These are phyloP conservation scores for Poecilus cupreus DNA, from an alignment of 2,888 invertebrate species.

Conservation along the genomic window DNA sequence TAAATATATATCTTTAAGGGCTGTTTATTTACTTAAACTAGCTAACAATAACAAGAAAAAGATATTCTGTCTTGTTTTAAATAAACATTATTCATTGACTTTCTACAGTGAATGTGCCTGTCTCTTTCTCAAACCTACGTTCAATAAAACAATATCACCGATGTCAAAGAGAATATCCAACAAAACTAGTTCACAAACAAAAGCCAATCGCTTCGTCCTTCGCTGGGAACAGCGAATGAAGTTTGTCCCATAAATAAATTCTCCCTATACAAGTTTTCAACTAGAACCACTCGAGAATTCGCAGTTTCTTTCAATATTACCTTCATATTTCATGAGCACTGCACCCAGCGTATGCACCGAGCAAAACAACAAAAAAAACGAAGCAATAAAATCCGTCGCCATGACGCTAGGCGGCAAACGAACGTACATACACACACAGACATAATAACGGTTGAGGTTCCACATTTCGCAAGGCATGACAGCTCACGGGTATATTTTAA, in stretches of 20 bases:
- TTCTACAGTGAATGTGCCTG: not conserved
- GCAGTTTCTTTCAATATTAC: conserved; percentile 46
- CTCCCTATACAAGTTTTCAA: conserved; percentile 35
- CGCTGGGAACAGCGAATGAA: conserved; percentile 1
- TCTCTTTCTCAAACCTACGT: not conserved
- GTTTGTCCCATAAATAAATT: conserved; percentile 39
- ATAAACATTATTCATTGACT: too few relatives aligned
- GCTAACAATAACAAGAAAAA: too few relatives aligned
- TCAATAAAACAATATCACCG: not conserved
- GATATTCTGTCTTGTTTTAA: too few relatives aligned
- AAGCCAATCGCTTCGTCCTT: conserved; percentile 36
- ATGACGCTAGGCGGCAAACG: not conserved
- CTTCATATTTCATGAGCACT: conserved; percentile 46
- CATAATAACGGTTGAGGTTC: not conserved
- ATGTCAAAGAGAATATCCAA: conserved; percentile 23
- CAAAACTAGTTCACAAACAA: conserved; percentile 37
- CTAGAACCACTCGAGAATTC: conserved; percentile 35
- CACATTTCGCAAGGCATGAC: conserved; percentile 35
- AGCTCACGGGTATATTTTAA: conserved; percentile 39
- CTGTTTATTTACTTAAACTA: too few relatives aligned
- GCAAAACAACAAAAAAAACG: not conserved
- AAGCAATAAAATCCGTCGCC: not conserved
- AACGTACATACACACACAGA: not conserved
- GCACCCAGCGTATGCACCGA: conserved; percentile 14
- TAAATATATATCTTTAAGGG: too few relatives aligned